Base-by-base conservation (phyloP, 2,113 vertebrate species). In the Papio anubis region DNA sequence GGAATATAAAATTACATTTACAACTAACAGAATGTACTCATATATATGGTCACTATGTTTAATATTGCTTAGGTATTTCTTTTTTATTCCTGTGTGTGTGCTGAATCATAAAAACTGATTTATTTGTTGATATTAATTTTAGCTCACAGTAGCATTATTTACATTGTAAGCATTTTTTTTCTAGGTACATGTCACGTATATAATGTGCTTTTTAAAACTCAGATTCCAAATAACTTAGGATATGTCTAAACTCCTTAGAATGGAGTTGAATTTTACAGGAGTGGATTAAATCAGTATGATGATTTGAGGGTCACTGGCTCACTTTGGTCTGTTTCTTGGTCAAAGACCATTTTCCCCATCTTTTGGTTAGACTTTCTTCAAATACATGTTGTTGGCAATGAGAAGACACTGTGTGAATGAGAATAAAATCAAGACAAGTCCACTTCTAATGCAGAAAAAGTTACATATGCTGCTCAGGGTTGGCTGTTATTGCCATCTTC, bases 21-120 rank as follows among this genome's bases (percentile, higher is more conserved):
- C 25, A 96, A 40, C 75, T 94, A 20, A 55, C 21, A 92, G 27
- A 90, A 86, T 84, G 35, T 92, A 27, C 20, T 70, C 43, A 84
- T 7, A 17, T 61, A 83, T 88, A 52, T 72, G 85, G 52, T 81
- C 61, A 59, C 57, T 84, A 52, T 92, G 50, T 72, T 93, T 88
- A 40, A 30, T 72, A 89, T 91, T 87, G 13, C 18, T 79, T 94
- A 40, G 13, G 1, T 95, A 52, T 83, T 88, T 68, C 66, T 59
- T 80, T 92, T 95, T 88, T 78, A 96, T 81, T 96, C 73, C 35
- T 95, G 6, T 81, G 78, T 85, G 40, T 81, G 82, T 85, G 48
- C 25, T 89, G 64, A 84, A 82, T 76, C 45, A 35, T 82, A 57
- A 38, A 72, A 88, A 61, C 18, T 82, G 30, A 66, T 85, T 93